Evolutionary conservation across 2,888 invertebrate species (phyloP).

Genomic region (Pachydiplax longipennis): DNA sequence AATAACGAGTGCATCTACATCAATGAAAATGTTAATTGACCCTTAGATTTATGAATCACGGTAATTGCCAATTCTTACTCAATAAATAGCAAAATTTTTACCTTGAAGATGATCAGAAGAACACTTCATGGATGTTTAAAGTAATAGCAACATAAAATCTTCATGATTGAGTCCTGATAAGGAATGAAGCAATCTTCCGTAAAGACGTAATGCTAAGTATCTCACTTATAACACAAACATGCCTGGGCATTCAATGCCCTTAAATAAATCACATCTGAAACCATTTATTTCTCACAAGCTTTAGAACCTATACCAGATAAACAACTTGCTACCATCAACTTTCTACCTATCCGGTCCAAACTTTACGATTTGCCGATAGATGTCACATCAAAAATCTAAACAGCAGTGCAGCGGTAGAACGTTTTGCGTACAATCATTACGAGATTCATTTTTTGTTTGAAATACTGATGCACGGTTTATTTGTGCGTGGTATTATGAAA

Average conservation of each 20-base stretch:
- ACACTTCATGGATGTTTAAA: background rate
- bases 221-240: background rate
- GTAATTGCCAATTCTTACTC: too few relatives aligned
- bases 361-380: background rate
- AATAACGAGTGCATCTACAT: background rate
- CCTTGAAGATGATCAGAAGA: background rate
- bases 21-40: background rate
- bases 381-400: slow-evolving; percentile 1
- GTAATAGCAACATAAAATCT: background rate
- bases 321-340: slow-evolving; percentile 42
- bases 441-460: too few relatives aligned
- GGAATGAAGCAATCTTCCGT: background rate
- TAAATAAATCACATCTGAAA: background rate
- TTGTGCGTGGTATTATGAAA: too few relatives aligned
- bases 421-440: too few relatives aligned
- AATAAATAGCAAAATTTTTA: background rate
- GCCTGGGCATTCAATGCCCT: background rate
- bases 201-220: background rate
- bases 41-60: background rate
- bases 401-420: too few relatives aligned
- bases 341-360: slow-evolving; percentile 24
- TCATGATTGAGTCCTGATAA: background rate
- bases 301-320: slow-evolving; percentile 4
- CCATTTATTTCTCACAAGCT: background rate
- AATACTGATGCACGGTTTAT: too few relatives aligned